Evolutionary conservation across 2,888 invertebrate genomes (phyloP).

Genomic region (Melanostoma scalare): DNA sequence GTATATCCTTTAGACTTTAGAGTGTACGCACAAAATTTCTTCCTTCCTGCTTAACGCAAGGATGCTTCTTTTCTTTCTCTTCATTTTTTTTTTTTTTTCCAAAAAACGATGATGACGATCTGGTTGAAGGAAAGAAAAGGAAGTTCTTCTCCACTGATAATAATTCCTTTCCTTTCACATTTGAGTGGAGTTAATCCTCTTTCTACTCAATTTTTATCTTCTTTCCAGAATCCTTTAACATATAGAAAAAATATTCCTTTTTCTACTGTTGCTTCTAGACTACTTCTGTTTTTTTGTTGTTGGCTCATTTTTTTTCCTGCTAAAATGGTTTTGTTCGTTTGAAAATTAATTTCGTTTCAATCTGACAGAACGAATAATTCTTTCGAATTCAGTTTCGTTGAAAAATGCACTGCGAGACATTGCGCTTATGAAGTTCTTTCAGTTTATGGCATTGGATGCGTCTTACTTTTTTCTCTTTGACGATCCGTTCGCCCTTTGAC

Average conservation of each 20-base stretch:
- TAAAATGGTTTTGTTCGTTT: conserved; percentile 68
- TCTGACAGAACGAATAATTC: conserved; percentile 63
- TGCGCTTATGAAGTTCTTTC: conserved; percentile 57
- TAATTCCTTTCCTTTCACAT: conserved; percentile 65
- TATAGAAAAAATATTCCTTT: conserved; percentile 26
- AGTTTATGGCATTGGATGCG: conserved; percentile 47
- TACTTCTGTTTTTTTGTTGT: conserved; percentile 19
- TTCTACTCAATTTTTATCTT: conserved; percentile 3
- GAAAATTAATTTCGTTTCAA: conserved; percentile 70
- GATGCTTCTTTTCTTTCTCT: conserved; percentile 48
- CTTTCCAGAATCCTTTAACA: conserved; percentile 46
- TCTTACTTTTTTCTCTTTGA: conserved; percentile 29
- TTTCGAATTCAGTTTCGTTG: conserved; percentile 60
- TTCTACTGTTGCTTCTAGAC: conserved; percentile 4
- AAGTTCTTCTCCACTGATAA: conserved; percentile 59
- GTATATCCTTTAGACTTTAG: conserved; percentile 45
- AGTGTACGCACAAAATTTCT: conserved; percentile 69
- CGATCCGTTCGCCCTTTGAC: neutral
- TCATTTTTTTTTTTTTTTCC: neutral
- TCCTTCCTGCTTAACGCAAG: conserved; percentile 65
- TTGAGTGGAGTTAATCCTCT: conserved; percentile 64
- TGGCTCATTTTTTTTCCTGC: conserved; percentile 13
- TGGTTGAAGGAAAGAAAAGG: conserved; percentile 11
- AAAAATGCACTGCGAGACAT: conserved; percentile 48
- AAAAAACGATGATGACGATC: neutral